Evolutionary conservation across 2,888 invertebrate genomes (phyloP), one percentile per base, ranked within the genome.

Genomic region (Conomelus anceps): DNA sequence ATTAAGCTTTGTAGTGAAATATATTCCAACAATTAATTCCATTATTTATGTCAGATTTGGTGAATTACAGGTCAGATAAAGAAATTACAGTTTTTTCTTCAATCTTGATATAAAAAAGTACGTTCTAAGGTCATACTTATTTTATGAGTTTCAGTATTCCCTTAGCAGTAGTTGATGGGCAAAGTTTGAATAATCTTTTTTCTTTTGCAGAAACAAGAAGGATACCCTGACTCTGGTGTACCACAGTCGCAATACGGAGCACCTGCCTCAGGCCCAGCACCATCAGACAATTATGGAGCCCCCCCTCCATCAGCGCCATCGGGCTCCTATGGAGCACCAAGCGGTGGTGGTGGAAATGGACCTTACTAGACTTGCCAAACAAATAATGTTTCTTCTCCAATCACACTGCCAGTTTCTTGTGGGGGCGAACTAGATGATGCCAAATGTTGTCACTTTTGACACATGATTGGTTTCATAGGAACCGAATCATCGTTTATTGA

Each of bases 231-330:
- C 26, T 92, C 92, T n/a, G 85, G 94, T 94, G n/a, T 93, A 91
- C 22, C 93, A 92, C 93, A 94, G 24, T 94, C 94, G 87, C 91
- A 93, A 91, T 95, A 95, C 91, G 95, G 95, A 63, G 93, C 94
- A 29, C 94, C 95, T 41, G 91, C 92, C 22, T 92, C 92, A 20
- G 91, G 92, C 22, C 92, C 92, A 13, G 91, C 91, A 13, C 93
- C 94, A 29, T 95, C 95, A 23, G 94, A 95, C 91, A 94, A 95
- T 92, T 96, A 96, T 92, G 95, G 95, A 85, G 95, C 95, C 63
- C 95, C 95, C 89, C 94, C 94, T 91, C 90, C 90, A 7, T 85
- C 89, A n/a, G 90, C 86, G 13, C 90, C 91, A 0, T 91, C 91
- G n/a, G 88, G 91, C 85, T 91, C 91, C 22, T 91, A 91, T 41